Evolutionary conservation across 2,888 invertebrate genomes (phyloP).

Genomic region (Cephus pulcher): DNA sequence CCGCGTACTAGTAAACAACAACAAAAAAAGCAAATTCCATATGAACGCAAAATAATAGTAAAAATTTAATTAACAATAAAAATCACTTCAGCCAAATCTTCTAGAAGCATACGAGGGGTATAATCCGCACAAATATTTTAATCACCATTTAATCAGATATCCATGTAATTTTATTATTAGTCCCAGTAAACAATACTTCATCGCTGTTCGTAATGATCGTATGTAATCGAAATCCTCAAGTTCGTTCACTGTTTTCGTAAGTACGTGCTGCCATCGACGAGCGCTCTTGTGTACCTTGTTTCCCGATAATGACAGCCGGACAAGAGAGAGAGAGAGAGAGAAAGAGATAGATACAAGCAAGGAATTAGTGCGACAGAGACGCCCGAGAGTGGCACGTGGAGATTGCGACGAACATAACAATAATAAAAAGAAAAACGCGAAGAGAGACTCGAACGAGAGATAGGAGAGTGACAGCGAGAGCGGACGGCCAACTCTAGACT

Average conservation of each 20-base stretch:
- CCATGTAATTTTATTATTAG: neutral
- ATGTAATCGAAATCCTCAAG: neutral
- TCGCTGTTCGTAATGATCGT: neutral
- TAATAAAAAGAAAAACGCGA: neutral
- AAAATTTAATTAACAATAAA: neutral
- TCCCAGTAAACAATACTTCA: neutral
- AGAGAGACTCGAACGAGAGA: neutral
- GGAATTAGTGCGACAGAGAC: neutral
- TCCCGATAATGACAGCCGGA: neutral
- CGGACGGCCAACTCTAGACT: conserved; percentile 52
- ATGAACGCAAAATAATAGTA: neutral
- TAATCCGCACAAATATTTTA: neutral
- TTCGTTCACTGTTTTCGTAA: neutral
- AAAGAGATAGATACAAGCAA: neutral
- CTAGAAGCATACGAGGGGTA: neutral
- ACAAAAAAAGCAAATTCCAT: neutral
- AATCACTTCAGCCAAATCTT: neutral
- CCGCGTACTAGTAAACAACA: neutral
- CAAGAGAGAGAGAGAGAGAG: no score
- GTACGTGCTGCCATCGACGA: neutral
- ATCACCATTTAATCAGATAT: neutral
- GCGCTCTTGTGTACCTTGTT: neutral
- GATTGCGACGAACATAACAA: neutral
- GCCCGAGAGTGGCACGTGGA: neutral
- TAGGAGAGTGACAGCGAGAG: conserved; percentile 31